Percentiles rank a stretch among this genome's conserved stretches.
These are phyloP conservation scores for Pollachius pollachius DNA, from an alignment of 2,113 vertebrate species.

Conservation along the genomic window DNA sequence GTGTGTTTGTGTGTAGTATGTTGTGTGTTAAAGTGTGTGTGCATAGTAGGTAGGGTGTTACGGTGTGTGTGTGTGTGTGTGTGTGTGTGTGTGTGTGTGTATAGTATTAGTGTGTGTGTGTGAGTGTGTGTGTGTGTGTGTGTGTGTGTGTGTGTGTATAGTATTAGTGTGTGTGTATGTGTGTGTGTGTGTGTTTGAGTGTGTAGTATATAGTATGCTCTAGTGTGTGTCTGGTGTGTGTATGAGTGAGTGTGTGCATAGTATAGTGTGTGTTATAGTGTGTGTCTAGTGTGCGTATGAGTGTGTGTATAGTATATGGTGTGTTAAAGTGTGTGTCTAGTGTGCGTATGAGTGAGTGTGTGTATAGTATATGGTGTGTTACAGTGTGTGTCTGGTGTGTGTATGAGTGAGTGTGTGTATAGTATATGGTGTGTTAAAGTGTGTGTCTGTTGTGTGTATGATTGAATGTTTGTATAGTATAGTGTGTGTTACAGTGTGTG, in stretches of 20 bases:
- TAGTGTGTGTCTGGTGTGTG: not conserved
- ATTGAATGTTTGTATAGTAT: not conserved
- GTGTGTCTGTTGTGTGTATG: not conserved
- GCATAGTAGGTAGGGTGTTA: not conserved
- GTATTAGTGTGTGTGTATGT: not conserved
- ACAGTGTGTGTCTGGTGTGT: not conserved
- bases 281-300: not conserved
- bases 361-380: not conserved
- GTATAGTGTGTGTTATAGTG: not conserved
- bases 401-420: not conserved
- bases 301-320: not conserved
- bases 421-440: not conserved
- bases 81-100: not conserved
- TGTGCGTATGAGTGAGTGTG: not conserved
- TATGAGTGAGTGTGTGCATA: not conserved
- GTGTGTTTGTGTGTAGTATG: not conserved
- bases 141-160: slow-evolving; percentile 2
- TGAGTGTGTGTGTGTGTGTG: not conserved
- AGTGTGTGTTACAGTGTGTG: not conserved
- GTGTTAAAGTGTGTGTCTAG: not conserved
- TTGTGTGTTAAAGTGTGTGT: not conserved
- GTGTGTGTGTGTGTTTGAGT: not conserved
- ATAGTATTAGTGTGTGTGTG: not conserved
- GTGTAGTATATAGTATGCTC: not conserved
- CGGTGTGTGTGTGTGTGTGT: not conserved